Percentiles rank a stretch among this genome's conserved stretches.
Evolutionary conservation across 2,888 invertebrate species (phyloP).

Genomic region (Eupithecia dodoneata): DNA sequence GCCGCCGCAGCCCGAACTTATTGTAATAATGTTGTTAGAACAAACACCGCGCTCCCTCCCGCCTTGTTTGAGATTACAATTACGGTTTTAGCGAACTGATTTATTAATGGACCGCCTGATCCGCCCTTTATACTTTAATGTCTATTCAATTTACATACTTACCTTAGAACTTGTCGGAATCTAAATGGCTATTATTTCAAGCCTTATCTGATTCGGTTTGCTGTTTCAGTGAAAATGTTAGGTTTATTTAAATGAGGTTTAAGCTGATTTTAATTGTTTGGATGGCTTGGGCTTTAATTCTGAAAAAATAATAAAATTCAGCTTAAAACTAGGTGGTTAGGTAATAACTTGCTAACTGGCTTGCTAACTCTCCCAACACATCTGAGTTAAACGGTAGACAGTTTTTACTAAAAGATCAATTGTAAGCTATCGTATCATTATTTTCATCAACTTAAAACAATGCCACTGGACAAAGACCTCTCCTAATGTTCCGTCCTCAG

Average conservation of each 20-base stretch:
- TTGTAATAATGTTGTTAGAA: conserved; percentile 84
- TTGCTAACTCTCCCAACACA: neutral
- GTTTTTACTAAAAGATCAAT: neutral
- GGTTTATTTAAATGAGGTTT: conserved; percentile 28
- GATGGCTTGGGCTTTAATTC: conserved; percentile 8
- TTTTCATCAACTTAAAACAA: neutral
- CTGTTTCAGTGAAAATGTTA: conserved; percentile 21
- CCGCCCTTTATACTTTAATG: conserved; percentile 82
- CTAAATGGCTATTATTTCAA: conserved; percentile 41
- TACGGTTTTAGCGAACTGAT: conserved; percentile 84
- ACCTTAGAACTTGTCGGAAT: conserved; percentile 44
- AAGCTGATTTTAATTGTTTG: conserved; percentile 28
- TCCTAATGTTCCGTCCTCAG: neutral
- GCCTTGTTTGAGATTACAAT: conserved; percentile 84
- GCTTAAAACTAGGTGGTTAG: neutral
- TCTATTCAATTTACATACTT: conserved; percentile 81
- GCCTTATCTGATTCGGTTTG: conserved; percentile 35
- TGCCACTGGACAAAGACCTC: no score
- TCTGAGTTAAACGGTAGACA: neutral
- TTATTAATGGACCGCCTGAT: conserved; percentile 84
- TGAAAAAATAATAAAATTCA: neutral
- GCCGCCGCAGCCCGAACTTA: conserved; percentile 69
- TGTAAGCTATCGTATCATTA: neutral
- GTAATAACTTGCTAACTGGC: neutral
- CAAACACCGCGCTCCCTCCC: conserved; percentile 77